Percentiles rank a stretch among this genome's conserved stretches.
Conservation (phyloP, 2,113 vertebrate genomes). For the Chaetura pelagica region DNA sequence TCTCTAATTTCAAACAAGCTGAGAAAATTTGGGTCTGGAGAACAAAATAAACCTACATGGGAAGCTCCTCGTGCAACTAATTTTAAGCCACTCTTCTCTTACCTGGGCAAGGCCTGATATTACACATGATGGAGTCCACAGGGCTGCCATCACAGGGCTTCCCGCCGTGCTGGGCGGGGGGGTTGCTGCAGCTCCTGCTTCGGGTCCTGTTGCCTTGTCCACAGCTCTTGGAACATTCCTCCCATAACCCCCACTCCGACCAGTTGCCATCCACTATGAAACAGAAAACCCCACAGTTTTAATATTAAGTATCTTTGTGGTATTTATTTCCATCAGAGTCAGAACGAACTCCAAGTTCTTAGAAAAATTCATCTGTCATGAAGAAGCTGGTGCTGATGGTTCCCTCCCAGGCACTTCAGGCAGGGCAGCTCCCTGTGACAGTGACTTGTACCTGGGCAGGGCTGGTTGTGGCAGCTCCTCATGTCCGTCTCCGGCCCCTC, state of each 20-base stretch:
- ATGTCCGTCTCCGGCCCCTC: slow-evolving; percentile 77
- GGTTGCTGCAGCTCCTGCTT: slow-evolving; percentile 86
- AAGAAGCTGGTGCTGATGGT: neutral
- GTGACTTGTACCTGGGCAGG: slow-evolving; percentile 85
- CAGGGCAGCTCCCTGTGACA: neutral
- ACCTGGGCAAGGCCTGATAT: slow-evolving; percentile 90
- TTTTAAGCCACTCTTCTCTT: neutral
- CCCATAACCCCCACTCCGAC: slow-evolving; percentile 94
- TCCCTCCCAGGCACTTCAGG: neutral
- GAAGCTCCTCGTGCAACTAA: neutral
- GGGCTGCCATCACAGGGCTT: slow-evolving; percentile 85
- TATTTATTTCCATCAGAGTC: neutral
- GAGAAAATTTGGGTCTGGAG: neutral
- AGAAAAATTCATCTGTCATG: neutral
- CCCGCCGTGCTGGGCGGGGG: slow-evolving; percentile 85
- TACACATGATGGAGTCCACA: slow-evolving; percentile 87
- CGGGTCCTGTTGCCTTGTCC: slow-evolving; percentile 92
- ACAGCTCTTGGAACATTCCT: slow-evolving; percentile 92
- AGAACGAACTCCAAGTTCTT: neutral
- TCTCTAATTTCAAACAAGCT: neutral
- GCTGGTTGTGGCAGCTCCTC: slow-evolving; percentile 83
- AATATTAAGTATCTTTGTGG: fast-evolving
- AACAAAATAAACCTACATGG: neutral
- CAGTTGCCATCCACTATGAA: slow-evolving; percentile 90
- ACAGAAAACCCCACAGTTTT: neutral